Evolutionary conservation across 2,113 vertebrate species (phyloP), one percentile per base, ranked within the genome.

Genomic region (Syngnathus typhle): DNA sequence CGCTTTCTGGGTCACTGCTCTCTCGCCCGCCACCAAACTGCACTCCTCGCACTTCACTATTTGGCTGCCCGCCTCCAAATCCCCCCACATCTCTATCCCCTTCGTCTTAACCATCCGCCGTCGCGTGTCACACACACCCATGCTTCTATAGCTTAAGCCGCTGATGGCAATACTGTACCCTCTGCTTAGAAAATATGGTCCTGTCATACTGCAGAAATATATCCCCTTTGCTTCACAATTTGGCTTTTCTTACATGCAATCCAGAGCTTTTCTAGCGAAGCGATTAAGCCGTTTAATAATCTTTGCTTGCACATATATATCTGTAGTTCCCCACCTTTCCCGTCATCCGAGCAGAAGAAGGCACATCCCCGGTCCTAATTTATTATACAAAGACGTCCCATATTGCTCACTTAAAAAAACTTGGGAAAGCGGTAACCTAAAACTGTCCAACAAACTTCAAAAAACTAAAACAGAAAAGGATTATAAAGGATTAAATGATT

Each of bases 1-100:
- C 71, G 62, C 72, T 90, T 91, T 92, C 89, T 92, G 88, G 89
- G 90, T 88, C 90, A 91, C 46, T 67, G 80, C 85, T 84, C 84
- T 79, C 75, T 73, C 76, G n/a, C 82, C 81, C 71, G 69, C 75
- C n/a, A n/a, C 62, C 27, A 32, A 32, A 44, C 71, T 61, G 64
- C 70, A 70, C 81, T 82, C 73, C 68, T 78, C 82, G 73, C 80
- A 65, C 78, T 87, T 47, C 70, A 73, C 70, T 41, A 64, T 71
- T 68, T 67, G 12, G 65, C 58, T 70, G 62, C 63, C 64, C 75
- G 67, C 68, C 68, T 70, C 70, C 73, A 78, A 79, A 79, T 76
- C 70, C 49, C 27, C 68, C 51, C 44, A 73, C 71, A 47, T 80
- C 68, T 67, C 39, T 62, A 15, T 64, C 68, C 62, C 70, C 47